Evolutionary conservation across 2,888 invertebrate species (phyloP), one percentile per base, ranked within the genome.

Genomic region (Ceratothoa steindachneri): DNA sequence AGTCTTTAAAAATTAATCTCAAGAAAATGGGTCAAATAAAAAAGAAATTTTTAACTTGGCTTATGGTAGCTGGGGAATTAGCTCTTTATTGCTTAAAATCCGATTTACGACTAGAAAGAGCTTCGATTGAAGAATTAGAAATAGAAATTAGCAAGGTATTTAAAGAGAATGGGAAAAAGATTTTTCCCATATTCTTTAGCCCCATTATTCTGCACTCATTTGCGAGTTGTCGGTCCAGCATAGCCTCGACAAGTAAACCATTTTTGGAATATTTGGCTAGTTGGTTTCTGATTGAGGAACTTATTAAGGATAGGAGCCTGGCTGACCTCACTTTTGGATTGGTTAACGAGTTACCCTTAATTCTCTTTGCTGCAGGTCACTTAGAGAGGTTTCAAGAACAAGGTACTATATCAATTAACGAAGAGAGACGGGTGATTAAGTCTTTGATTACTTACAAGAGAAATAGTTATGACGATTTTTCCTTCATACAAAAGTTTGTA

Each of bases 301-400:
- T 72, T 22, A 22, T 51, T 9, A n/a, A 24, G 12, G 41, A 68
- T 27, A 68, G 41, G 19, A 51, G 60, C 52, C 52, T 67, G 29
- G n/a, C 12, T 15, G 15, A 30, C 15, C 67, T 67, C 2, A 60
- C 27, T 24, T 12, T 22, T 7, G 60, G 60, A 24, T 24, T 60
- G 1, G 60, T 60, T 12, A 60, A 71, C 22, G 31, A 41, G n/a
- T 31, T 65, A 51, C 51, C 27, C 28, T 41, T 71, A 27, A 29
- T 72, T 27, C 51, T 67, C 15, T 64, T 72, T 60, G 41, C 53
- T 15, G 72, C 72, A 29, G 72, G 72, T 12, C 72, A 72, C 22
- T 15, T 68, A 7, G 66, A 71, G 41, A 64, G 71, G 27, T 71
- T 64, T 64, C 41, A 67, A n/a, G 28, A 51, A 9, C 53, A 72